phyloP scores from a whole-genome alignment of 2,888 invertebrate genomes.

The Lepidocyrtoides sp. region DNA sequence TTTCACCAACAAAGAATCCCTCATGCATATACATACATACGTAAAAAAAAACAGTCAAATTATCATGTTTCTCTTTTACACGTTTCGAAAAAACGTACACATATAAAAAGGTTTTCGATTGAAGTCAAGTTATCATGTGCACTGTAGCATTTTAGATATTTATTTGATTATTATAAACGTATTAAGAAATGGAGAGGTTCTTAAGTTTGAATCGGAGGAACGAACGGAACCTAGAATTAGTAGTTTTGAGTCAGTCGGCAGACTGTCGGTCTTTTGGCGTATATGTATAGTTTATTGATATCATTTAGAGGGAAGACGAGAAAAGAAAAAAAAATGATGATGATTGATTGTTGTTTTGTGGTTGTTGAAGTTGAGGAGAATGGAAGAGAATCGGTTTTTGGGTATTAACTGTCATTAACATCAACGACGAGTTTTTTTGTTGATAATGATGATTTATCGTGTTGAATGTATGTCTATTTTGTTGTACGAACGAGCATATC shows the following conservation, averaged over 20 bases:
- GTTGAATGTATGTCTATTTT: constrained; percentile 23
- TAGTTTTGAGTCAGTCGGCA: constrained; percentile 67
- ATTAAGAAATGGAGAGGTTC: constrained; percentile 52
- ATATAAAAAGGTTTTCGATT: not conserved
- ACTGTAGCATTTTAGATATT: constrained; percentile 56
- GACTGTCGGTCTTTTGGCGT: constrained; percentile 72
- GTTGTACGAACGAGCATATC: constrained; percentile 23
- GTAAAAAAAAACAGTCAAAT: not conserved
- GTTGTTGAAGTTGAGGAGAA: constrained; percentile 44
- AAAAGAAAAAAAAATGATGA: constrained; percentile 39
- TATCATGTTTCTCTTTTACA: constrained; percentile 27
- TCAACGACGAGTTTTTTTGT: constrained; percentile 36
- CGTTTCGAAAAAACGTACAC: not conserved
- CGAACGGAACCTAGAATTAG: constrained; percentile 75
- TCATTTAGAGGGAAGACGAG: constrained; percentile 29
- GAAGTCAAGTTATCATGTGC: constrained; percentile 25
- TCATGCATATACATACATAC: constrained; percentile 40
- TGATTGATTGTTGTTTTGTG: constrained; percentile 67
- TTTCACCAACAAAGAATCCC: not conserved
- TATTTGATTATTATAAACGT: constrained; percentile 64
- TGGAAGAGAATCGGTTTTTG: not conserved
- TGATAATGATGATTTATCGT: constrained; percentile 73
- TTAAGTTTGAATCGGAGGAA: constrained; percentile 27
- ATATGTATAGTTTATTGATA: constrained; percentile 52
- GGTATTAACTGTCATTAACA: constrained; percentile 11